Base-by-base conservation (phyloP, 2,888 invertebrate genomes). In the Falcaria lacertinaria region DNA sequence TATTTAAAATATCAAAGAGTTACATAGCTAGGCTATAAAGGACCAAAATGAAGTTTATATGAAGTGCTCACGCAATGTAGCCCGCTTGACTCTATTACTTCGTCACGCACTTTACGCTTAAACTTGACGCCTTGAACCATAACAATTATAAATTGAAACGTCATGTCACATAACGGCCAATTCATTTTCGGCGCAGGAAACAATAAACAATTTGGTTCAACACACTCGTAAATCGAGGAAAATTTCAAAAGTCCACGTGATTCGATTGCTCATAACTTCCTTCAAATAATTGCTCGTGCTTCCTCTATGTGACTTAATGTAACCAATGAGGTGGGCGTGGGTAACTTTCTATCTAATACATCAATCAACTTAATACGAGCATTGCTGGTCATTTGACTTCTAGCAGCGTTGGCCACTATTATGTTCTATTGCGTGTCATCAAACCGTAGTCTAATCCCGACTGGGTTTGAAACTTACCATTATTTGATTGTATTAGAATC, bases 161-260 rank as follows among this genome's bases (percentile, higher is more conserved):
- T 40, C 40, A 38, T 25, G 42, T 39, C 37, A 46, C 39, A n/a
- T 3, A 8, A 38, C 38, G 34, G 32, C 34, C 28, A 33, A 40
- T 35, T 38, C 2, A 25, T 43, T 22, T 44, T 37, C 34, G 16
- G 33, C 37, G 39, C 58, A 53, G 65, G 62, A 64, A 60, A 55
- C 52, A 48, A 53, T 60, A 54, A 60, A 60, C 37, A 22, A 16
- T 43, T 42, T 42, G 45, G 62, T 64, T 64, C 54, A 64, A 65
- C 47, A 61, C 56, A 57, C 62, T 44, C 53, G 47, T 53, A 50
- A 58, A 51, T 36, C 36, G 44, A 28, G 43, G 55, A 55, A 41
- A 43, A 48, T 32, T 48, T 45, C 44, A 59, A 54, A 52, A 42
- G 34, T 32, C 22, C 40, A 60, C 56, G 59, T 57, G 60, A 43